Base-by-base conservation (phyloP, 2,797 vertebrate species). In the Vespertilio murinus region DNA sequence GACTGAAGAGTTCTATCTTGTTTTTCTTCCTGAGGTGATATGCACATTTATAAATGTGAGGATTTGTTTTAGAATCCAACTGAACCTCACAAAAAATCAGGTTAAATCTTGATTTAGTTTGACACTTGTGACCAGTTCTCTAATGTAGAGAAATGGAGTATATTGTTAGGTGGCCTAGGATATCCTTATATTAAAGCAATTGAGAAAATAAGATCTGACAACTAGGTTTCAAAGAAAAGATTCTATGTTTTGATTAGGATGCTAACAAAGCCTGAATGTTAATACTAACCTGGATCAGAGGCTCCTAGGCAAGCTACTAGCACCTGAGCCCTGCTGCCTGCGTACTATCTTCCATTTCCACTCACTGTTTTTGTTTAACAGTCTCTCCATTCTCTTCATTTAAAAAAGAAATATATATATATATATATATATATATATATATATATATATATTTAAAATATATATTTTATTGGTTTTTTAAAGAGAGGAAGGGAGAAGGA, bases 1-100 rank as follows among this genome's bases (percentile, higher is more conserved):
- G 35, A 56, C 38, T 80, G 23, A 78, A 92, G 61, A 75, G 52
- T 90, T 94, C n/a, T 74, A 56, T 64, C 75, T 35, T 93, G 35
- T 42, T 81, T 93, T 88, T 94, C 30, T 91, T 90, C 28, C 35
- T 14, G 45, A 95, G 49, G 35, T 71, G 38, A 89, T 79, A 42
- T 64, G 1, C 59, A n/a, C 5, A 69, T 83, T 93, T 92, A 71
- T 70, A 90, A 69, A 87, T 80, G 30, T 79, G 45, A 94, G 10
- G 47, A 81, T 69, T 75, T 74, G 54, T 47, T 70, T 88, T 93
- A 79, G 80, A 79, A 54, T 88, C 35, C 84, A 93, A 30, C 3
- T 17, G 49, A 85, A 79, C 23, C 28, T 91, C n/a, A 71, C 45
- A 69, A 90, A 84, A 64, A 33, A 67, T 78, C 45, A 78, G 35